A percentile compares a stretch with the other conserved stretches of the same genome.
Evolutionary conservation across 2,888 invertebrate species (phyloP).

Genomic region (Cabera pusaria): DNA sequence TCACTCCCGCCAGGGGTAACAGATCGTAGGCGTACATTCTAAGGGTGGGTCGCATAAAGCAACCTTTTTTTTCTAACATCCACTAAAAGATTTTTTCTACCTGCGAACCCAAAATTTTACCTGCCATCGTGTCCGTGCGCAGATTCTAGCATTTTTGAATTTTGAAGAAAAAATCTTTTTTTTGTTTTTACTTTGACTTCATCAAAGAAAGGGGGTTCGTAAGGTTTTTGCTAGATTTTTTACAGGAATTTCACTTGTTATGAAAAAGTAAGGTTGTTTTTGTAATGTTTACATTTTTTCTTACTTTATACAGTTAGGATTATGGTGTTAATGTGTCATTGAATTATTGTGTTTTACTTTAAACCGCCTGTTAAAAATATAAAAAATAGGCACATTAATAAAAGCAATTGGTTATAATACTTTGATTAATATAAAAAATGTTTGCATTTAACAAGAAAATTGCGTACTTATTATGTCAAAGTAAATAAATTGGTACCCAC

Average conservation of each 20-base stretch:
- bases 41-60: slow-evolving; percentile 76
- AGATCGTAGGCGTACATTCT: slow-evolving; percentile 67
- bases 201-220: slow-evolving; percentile 53
- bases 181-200: slow-evolving; percentile 39
- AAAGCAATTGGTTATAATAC: too few relatives aligned
- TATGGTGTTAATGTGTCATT: slow-evolving; percentile 5
- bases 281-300: slow-evolving; percentile 59
- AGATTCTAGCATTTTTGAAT: slow-evolving; percentile 66
- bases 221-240: slow-evolving; percentile 67
- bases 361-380: too few relatives aligned
- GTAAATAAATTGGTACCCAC: too few relatives aligned
- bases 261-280: slow-evolving; percentile 56
- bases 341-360: too few relatives aligned
- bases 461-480: too few relatives aligned
- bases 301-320: slow-evolving; percentile 24
- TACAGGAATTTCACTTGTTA: slow-evolving; percentile 71
- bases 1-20: slow-evolving; percentile 39
- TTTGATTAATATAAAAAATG: too few relatives aligned
- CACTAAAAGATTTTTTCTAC: slow-evolving; percentile 76
- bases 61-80: slow-evolving; percentile 71
- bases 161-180: slow-evolving; percentile 53
- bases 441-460: too few relatives aligned
- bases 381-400: too few relatives aligned
- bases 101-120: slow-evolving; percentile 76
- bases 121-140: slow-evolving; percentile 65